Conservation (phyloP, 2,113 vertebrate species). For the Mormyrus lacerda region DNA sequence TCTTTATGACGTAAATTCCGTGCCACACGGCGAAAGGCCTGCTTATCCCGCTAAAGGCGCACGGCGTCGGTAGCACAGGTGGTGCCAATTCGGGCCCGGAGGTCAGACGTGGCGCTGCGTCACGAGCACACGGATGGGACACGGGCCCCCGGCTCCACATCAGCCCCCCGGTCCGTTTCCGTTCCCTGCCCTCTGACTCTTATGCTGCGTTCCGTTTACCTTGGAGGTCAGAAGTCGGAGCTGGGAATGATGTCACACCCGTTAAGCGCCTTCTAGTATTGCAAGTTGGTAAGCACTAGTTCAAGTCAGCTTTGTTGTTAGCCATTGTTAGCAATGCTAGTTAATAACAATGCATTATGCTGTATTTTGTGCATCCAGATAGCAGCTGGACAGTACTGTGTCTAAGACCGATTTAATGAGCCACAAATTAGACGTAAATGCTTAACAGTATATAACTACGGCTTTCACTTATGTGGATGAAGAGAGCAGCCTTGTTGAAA, state of each 20-base stretch:
- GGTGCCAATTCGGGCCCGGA: too few relatives aligned
- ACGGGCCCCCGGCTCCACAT: neutral
- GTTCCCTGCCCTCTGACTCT: neutral
- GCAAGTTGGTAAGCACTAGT: neutral
- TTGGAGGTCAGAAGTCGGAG: neutral
- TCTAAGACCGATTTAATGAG: neutral
- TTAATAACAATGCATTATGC: neutral
- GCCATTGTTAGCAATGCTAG: neutral
- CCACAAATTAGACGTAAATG: neutral
- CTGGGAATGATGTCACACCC: neutral
- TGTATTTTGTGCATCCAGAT: neutral
- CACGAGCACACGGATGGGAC: neutral
- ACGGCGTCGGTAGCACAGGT: neutral
- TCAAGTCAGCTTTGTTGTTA: neutral
- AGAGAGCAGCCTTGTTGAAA: neutral
- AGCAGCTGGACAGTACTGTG: neutral
- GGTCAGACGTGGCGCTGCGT: too few relatives aligned
- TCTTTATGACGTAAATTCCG: neutral
- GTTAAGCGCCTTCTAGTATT: neutral
- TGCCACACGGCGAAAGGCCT: too few relatives aligned
- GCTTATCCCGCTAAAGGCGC: neutral
- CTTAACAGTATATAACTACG: neutral
- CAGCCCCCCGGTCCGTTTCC: neutral
- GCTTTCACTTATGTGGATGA: neutral
- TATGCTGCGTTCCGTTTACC: neutral